Percentiles rank a stretch among this genome's conserved stretches.
Evolutionary conservation across 2,888 invertebrate genomes (phyloP).

Genomic region (Orchestes rusci): DNA sequence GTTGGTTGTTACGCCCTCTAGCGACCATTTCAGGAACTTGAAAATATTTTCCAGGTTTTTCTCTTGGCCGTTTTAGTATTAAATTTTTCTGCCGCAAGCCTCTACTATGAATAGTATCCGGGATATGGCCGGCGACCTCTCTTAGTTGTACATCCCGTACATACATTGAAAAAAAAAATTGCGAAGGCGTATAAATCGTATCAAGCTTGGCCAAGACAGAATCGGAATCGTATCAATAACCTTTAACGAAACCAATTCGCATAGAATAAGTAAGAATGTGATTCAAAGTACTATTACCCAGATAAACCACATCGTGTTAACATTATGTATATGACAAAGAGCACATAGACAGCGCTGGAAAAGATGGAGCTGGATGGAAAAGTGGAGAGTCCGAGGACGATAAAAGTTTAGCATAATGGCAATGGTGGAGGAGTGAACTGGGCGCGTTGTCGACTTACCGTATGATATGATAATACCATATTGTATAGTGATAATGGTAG

Average conservation of each 20-base stretch:
- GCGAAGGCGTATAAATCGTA: not conserved
- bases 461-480: too few relatives aligned
- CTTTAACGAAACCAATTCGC: constrained; percentile 21
- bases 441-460: too few relatives aligned
- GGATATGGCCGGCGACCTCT: too few relatives aligned
- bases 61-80: too few relatives aligned
- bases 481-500: too few relatives aligned
- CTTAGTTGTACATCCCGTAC: too few relatives aligned
- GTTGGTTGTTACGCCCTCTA: too few relatives aligned
- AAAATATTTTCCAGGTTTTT: too few relatives aligned
- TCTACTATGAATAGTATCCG: too few relatives aligned
- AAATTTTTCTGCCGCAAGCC: too few relatives aligned
- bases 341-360: constrained; percentile 6
- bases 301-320: constrained; percentile 25
- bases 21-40: too few relatives aligned
- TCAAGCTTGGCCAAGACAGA: too few relatives aligned
- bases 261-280: constrained; percentile 20
- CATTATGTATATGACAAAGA: constrained; percentile 26
- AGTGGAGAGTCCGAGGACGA: constrained; percentile 16
- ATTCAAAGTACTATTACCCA: constrained; percentile 21
- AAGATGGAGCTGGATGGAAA: constrained; percentile 5
- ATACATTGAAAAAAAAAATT: not conserved
- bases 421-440: constrained; percentile 7
- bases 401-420: constrained; percentile 13
- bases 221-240: constrained; percentile 12